These are phyloP conservation scores for Amniataba percoides DNA, from an alignment of 2,797 vertebrate genomes.

Conservation along the genomic window DNA sequence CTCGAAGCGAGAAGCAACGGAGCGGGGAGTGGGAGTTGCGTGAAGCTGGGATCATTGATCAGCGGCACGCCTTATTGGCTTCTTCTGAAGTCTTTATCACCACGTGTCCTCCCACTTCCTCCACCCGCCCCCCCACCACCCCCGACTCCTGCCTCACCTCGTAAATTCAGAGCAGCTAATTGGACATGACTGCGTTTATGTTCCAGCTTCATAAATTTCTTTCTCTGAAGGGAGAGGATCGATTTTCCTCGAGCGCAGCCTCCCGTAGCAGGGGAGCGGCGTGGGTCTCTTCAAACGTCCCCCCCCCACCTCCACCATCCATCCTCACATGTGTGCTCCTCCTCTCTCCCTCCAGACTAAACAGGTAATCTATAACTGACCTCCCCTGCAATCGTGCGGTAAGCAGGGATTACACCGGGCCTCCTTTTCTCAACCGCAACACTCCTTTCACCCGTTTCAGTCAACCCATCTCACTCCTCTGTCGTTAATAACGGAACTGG, in stretches of 20 bases:
- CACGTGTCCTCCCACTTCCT: conserved; percentile 74
- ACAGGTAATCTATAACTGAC: conserved; percentile 72
- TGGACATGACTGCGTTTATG: conserved; percentile 87
- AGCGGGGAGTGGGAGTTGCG: conserved; percentile 52
- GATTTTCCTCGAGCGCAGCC: conserved; percentile 82
- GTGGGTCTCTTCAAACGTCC: conserved; percentile 66
- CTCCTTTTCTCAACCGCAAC: conserved; percentile 25
- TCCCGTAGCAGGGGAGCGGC: conserved; percentile 56
- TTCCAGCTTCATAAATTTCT: conserved; percentile 86
- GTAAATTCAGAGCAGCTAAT: conserved; percentile 84
- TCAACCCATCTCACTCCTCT: conserved; percentile 17
- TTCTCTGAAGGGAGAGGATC: conserved; percentile 82
- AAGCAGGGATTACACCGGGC: conserved; percentile 27
- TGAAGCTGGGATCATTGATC: conserved; percentile 78
- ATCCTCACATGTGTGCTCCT: conserved; percentile 31
- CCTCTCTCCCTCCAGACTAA: conserved; percentile 46
- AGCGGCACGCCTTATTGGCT: conserved; percentile 78
- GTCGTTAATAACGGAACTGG: conserved; percentile 30
- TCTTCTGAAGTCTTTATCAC: conserved; percentile 81
- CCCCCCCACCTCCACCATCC: not conserved
- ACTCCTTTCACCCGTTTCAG: conserved; percentile 30
- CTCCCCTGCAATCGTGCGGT: conserved; percentile 45
- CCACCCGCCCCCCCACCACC: not conserved
- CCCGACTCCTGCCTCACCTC: conserved; percentile 56
- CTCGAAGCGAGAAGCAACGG: conserved; percentile 19